These are phyloP conservation scores for Athrips mouffetella DNA, from an alignment of 2,888 invertebrate species.

Conservation along the genomic window DNA sequence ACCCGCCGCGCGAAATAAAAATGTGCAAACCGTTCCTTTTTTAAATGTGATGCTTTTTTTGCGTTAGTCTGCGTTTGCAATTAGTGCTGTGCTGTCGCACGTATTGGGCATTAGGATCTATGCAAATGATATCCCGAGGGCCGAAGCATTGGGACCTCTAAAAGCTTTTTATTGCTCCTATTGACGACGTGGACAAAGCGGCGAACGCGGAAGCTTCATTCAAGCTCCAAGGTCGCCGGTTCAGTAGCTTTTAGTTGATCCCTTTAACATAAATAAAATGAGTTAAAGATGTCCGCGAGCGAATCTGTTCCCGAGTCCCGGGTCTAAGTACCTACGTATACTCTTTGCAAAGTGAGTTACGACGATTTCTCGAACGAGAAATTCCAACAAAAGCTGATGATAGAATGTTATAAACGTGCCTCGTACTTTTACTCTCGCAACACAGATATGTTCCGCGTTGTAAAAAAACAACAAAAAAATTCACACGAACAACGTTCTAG, in stretches of 20 bases:
- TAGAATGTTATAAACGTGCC: slow-evolving; percentile 55
- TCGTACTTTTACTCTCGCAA: slow-evolving; percentile 31
- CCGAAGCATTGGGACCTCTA: slow-evolving; percentile 33
- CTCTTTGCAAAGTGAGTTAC: slow-evolving; percentile 57
- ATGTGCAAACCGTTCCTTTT: slow-evolving; percentile 74
- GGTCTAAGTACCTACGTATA: too few species aligned
- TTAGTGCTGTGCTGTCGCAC: slow-evolving; percentile 72
- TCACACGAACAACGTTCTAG: slow-evolving; percentile 31
- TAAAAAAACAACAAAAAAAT: background rate
- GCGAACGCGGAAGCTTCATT: slow-evolving; percentile 57
- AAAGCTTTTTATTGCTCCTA: slow-evolving; percentile 55
- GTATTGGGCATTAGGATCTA: slow-evolving; percentile 61
- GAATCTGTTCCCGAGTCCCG: slow-evolving; percentile 44
- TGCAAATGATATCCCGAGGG: slow-evolving; percentile 54
- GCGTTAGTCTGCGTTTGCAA: slow-evolving; percentile 76
- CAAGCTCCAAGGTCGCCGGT: slow-evolving; percentile 51
- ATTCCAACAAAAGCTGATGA: slow-evolving; percentile 52
- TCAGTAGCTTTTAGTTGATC: slow-evolving; percentile 26
- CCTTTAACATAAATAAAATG: background rate
- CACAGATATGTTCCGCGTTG: slow-evolving; percentile 10
- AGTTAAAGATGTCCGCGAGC: slow-evolving; percentile 1
- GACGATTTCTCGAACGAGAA: slow-evolving; percentile 43
- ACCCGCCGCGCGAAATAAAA: slow-evolving; percentile 72
- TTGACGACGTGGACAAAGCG: slow-evolving; percentile 37
- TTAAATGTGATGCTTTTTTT: slow-evolving; percentile 75